These are phyloP conservation scores for Conistra vaccinii DNA, from an alignment of 2,888 invertebrate species.

Conservation along the genomic window DNA sequence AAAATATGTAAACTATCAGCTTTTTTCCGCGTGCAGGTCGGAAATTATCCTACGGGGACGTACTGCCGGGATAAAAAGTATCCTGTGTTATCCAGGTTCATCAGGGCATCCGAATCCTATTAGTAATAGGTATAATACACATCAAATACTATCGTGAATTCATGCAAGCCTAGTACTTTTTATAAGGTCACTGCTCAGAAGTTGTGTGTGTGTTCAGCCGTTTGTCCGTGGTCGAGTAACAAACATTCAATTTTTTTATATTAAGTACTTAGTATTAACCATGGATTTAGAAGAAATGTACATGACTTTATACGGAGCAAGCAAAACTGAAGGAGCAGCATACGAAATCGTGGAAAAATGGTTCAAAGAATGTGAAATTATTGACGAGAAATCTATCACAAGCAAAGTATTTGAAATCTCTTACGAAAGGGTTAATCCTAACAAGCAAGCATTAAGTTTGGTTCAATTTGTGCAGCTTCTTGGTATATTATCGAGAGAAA, in stretches of 20 bases:
- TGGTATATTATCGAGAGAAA: slow-evolving; percentile 69
- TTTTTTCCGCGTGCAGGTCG: too few species aligned
- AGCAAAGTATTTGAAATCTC: slow-evolving; percentile 53
- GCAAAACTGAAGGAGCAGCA: slow-evolving; percentile 59
- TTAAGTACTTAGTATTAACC: too few species aligned
- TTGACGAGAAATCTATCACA: slow-evolving; percentile 65
- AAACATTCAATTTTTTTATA: neutral
- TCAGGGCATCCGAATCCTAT: too few species aligned
- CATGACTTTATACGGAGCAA: slow-evolving; percentile 64
- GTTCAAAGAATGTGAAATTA: slow-evolving; percentile 68
- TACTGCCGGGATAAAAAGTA: too few species aligned
- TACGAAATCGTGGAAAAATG: slow-evolving; percentile 68
- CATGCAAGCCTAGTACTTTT: too few species aligned
- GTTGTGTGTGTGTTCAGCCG: neutral
- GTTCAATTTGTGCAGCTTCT: slow-evolving; percentile 71
- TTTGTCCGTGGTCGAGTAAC: neutral
- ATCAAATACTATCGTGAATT: too few species aligned
- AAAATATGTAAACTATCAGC: too few species aligned
- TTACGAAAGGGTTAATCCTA: slow-evolving; percentile 67
- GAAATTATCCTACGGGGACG: too few species aligned
- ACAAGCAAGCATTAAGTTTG: slow-evolving; percentile 63
- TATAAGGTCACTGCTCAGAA: too few species aligned
- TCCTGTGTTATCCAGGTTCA: too few species aligned
- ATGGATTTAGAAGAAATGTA: slow-evolving; percentile 72
- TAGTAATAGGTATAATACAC: too few species aligned